Conservation (phyloP, 2,113 vertebrate species). For the Lamprotornis superbus region DNA sequence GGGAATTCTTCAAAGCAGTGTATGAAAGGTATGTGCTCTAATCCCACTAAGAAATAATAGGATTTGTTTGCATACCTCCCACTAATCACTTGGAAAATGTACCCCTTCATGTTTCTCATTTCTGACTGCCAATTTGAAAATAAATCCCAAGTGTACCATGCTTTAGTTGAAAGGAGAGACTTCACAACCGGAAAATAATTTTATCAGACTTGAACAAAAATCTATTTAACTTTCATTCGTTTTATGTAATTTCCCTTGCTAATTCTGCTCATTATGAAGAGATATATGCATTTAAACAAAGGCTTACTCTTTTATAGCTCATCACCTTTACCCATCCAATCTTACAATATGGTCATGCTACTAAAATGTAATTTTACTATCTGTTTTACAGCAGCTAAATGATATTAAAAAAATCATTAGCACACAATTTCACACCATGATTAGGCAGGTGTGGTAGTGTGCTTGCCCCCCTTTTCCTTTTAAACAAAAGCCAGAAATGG, state of each 20-base stretch:
- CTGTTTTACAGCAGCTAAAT: constrained; percentile 36
- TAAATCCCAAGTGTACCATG: neutral
- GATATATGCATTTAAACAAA: constrained; percentile 57
- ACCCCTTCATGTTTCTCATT: constrained; percentile 15
- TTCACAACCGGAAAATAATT: constrained; percentile 32
- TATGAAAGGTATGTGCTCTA: constrained; percentile 6
- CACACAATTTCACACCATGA: constrained; percentile 12
- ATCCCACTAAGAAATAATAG: constrained; percentile 47
- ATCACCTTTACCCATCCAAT: constrained; percentile 52
- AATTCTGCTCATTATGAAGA: constrained; percentile 52
- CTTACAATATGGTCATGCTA: constrained; percentile 19
- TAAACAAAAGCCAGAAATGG: neutral
- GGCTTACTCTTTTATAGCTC: constrained; percentile 34
- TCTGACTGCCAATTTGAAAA: constrained; percentile 36
- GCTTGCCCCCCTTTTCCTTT: neutral
- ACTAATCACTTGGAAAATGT: constrained; percentile 10
- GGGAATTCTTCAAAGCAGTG: constrained; percentile 42
- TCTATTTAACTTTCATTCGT: constrained; percentile 46
- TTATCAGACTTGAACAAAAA: constrained; percentile 60
- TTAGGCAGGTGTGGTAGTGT: neutral
- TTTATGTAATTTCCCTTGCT: constrained; percentile 55
- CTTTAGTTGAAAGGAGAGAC: neutral
- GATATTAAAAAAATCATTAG: constrained; percentile 18
- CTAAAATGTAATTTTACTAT: constrained; percentile 20
- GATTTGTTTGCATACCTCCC: constrained; percentile 50